Evolutionary conservation across 2,797 vertebrate genomes (phyloP).

Genomic region (Merluccius polli): DNA sequence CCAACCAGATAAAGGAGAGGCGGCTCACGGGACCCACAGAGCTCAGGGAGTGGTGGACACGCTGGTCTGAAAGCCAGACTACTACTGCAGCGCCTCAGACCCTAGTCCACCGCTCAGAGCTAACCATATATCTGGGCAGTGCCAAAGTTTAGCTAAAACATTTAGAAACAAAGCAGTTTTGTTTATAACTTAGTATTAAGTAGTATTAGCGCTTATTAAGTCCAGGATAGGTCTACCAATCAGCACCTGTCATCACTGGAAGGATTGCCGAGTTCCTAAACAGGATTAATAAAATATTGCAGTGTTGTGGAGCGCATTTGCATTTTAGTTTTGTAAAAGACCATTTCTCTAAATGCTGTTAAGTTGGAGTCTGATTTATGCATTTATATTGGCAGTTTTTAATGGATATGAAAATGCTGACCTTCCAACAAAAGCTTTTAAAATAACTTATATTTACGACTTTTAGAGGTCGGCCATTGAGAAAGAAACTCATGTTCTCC

Average conservation of each 20-base stretch:
- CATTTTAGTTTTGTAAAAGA: neutral
- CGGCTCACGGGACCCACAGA: conserved; percentile 60
- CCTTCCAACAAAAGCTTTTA: too few relatives aligned
- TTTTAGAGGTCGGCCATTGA: neutral
- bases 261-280: too few relatives aligned
- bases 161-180: too few relatives aligned
- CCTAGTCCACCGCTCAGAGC: conserved; percentile 68
- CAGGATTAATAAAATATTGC: too few relatives aligned
- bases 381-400: neutral
- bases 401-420: too few relatives aligned
- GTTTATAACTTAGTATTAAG: too few relatives aligned
- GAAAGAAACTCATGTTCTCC: neutral
- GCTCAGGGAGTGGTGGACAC: conserved; percentile 72
- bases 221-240: too few relatives aligned
- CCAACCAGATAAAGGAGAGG: conserved; percentile 57
- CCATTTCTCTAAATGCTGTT: too few relatives aligned
- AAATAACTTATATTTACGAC: neutral
- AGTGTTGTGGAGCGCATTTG: too few relatives aligned
- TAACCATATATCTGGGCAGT: conserved; percentile 67
- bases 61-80: conserved; percentile 63
- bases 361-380: too few relatives aligned
- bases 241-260: too few relatives aligned
- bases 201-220: too few relatives aligned
- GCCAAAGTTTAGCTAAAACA: conserved; percentile 59
- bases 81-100: conserved; percentile 21